Base-by-base conservation (phyloP, 2,797 vertebrate species). In the Sphenodon punctatus region DNA sequence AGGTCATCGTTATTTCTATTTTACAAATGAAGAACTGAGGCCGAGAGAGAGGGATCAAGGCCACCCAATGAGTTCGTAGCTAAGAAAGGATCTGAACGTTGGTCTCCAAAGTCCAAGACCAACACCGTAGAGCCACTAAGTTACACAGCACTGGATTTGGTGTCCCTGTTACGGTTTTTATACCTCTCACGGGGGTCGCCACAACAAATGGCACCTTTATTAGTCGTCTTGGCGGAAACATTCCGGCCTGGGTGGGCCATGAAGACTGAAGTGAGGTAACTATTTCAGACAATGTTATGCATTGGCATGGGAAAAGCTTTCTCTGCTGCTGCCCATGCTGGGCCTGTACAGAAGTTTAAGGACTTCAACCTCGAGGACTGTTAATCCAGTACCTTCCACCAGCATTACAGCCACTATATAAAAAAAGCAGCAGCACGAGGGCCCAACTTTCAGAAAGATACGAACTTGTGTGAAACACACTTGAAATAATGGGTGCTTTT, bases 391-490 rank as follows among this genome's bases (percentile, higher is more conserved):
- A n/a, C 53, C 64, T 82, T 19, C 36, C 30, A 45, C 11, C 4
- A 16, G 30, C 20, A 38, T 36, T 59, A 3, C 15, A 23, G 51
- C 64, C 82, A 4, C 68, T 61, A 53, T 67, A 23, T 78, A 74
- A 80, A 30, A n/a, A 0, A 15, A 64, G 10, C 17, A n/a, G n/a
- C n/a, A n/a, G n/a, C n/a, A n/a, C n/a, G 17, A 1, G 34, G 59
- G 3, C 23, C 7, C 45, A 23, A 59, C 63, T n/a, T 6, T 38
- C 51, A 36, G 51, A 23, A 20, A 23, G 34, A 3, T 43, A 34
- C 65, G n/a, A 25, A 51, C 8, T 17, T 0, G 0, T 25, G 48
- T n/a, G 45, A 74, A 78, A 75, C 16, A 5, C 15, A 1, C 3
- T 14, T 8, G n/a, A 15, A 85, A 49, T 8, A n/a, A n/a, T n/a